Conservation (phyloP, 2,113 vertebrate species). For the Passer domesticus region DNA sequence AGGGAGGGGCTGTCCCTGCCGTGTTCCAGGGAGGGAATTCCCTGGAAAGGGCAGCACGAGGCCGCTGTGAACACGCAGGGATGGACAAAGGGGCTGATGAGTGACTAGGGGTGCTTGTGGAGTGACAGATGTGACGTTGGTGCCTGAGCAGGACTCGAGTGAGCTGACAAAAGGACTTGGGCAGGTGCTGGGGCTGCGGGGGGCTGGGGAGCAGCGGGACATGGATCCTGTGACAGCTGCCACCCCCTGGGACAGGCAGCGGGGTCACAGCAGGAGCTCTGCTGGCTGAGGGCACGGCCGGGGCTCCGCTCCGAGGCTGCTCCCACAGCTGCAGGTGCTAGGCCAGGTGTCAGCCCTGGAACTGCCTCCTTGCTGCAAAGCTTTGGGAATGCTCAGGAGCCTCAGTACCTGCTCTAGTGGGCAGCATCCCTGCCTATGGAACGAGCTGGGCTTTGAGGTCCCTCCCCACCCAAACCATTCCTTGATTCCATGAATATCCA, state of each 20-base stretch:
- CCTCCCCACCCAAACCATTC: neutral
- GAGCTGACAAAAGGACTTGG: neutral
- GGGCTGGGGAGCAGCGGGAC: neutral
- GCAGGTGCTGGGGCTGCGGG: neutral
- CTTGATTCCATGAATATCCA: neutral
- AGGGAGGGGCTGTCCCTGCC: rapidly evolving
- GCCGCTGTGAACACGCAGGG: rapidly evolving
- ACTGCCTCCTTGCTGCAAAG: rapidly evolving
- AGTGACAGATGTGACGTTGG: neutral
- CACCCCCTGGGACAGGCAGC: neutral
- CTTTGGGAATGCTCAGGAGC: neutral
- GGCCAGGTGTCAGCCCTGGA: neutral
- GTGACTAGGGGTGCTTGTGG: neutral
- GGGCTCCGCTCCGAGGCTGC: neutral
- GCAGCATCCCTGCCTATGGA: neutral
- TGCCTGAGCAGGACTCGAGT: neutral
- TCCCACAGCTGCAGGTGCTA: neutral
- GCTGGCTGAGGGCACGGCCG: rapidly evolving
- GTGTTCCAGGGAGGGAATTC: neutral
- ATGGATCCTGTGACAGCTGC: neutral
- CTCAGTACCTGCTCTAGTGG: rapidly evolving
- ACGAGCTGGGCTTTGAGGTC: neutral
- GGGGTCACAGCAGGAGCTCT: neutral
- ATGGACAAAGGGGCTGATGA: neutral
- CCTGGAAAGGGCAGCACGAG: neutral